Evolutionary conservation across 2,888 invertebrate genomes (phyloP).

Genomic region (Drosophila cracens): DNA sequence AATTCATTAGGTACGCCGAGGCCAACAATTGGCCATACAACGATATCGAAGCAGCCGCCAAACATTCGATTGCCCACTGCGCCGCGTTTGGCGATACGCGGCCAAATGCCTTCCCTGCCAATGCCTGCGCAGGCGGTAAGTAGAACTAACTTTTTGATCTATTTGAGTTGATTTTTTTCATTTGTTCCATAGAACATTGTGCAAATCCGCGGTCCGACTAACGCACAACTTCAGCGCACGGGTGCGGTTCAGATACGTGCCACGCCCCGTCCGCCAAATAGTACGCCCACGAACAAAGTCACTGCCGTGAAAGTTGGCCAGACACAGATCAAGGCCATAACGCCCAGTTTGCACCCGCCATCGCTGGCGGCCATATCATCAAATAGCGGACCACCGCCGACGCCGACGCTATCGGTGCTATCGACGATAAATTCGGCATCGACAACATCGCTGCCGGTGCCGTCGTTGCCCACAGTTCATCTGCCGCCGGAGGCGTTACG

Average conservation of each 20-base stretch:
- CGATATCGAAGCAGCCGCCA: conserved; percentile 85
- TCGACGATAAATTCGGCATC: conserved; percentile 82
- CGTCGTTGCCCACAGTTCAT: conserved; percentile 82
- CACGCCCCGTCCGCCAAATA: conserved; percentile 71
- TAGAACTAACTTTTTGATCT: conserved; percentile 1
- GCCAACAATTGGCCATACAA: conserved; percentile 84
- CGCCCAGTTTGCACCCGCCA: conserved; percentile 81
- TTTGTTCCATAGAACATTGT: conserved; percentile 81
- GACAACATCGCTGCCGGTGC: conserved; percentile 74
- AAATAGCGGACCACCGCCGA: conserved; percentile 72
- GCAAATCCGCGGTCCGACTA: conserved; percentile 83
- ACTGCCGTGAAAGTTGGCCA: conserved; percentile 84
- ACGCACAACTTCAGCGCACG: conserved; percentile 81
- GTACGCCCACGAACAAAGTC: conserved; percentile 79
- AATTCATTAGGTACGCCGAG: conserved; percentile 77
- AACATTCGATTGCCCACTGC: conserved; percentile 83
- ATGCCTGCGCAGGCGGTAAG: conserved; percentile 84
- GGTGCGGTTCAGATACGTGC: conserved; percentile 83
- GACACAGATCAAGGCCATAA: conserved; percentile 84
- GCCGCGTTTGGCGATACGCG: conserved; percentile 82
- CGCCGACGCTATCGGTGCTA: conserved; percentile 76
- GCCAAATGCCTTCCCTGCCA: conserved; percentile 78
- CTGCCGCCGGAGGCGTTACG: conserved; percentile 76
- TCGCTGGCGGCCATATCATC: conserved; percentile 82
- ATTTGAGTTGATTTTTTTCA: neutral